Conservation (phyloP, 2,113 vertebrate genomes). For the Xiphias gladius region DNA sequence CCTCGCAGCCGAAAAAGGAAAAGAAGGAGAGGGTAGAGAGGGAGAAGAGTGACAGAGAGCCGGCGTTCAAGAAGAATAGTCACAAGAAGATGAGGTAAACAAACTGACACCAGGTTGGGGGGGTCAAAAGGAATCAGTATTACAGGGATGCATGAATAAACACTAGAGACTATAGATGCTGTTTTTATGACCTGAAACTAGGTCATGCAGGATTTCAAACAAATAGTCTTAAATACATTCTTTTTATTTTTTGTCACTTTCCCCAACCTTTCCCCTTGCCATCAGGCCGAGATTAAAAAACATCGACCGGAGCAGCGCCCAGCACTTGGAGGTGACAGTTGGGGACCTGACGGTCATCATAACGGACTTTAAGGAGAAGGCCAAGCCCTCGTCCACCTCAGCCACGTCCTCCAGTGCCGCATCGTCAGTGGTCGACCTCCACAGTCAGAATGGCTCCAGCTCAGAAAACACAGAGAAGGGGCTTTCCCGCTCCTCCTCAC, state of each 20-base stretch:
- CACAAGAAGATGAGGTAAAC: slow-evolving; percentile 96
- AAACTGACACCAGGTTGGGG: slow-evolving; percentile 7
- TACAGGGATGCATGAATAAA: slow-evolving; percentile 40
- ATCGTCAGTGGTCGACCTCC: slow-evolving; percentile 85
- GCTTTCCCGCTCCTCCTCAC: slow-evolving; percentile 94
- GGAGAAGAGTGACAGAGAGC: slow-evolving; percentile 96
- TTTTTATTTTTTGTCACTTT: not conserved
- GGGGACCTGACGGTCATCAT: slow-evolving; percentile 99
- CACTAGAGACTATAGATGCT: not conserved
- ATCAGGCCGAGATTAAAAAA: slow-evolving; percentile 99
- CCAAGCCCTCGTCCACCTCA: slow-evolving; percentile 92
- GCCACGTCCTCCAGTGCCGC: slow-evolving; percentile 74
- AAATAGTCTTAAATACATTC: not conserved
- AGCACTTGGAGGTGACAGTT: slow-evolving; percentile 99
- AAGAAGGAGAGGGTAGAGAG: slow-evolving; percentile 97
- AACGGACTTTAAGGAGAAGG: slow-evolving; percentile 99
- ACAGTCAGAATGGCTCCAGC: slow-evolving; percentile 97
- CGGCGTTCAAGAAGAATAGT: slow-evolving; percentile 96
- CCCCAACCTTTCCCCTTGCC: no score
- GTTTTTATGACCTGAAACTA: slow-evolving; percentile 27
- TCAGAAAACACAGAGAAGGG: slow-evolving; percentile 96
- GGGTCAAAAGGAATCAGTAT: slow-evolving; percentile 27
- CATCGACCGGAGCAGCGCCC: slow-evolving; percentile 98
- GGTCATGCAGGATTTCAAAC: not conserved
- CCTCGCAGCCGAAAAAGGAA: slow-evolving; percentile 98